Percentiles rank a stretch among this genome's conserved stretches.
Evolutionary conservation across 2,888 invertebrate species (phyloP).

Genomic region (Nomada ferruginata): DNA sequence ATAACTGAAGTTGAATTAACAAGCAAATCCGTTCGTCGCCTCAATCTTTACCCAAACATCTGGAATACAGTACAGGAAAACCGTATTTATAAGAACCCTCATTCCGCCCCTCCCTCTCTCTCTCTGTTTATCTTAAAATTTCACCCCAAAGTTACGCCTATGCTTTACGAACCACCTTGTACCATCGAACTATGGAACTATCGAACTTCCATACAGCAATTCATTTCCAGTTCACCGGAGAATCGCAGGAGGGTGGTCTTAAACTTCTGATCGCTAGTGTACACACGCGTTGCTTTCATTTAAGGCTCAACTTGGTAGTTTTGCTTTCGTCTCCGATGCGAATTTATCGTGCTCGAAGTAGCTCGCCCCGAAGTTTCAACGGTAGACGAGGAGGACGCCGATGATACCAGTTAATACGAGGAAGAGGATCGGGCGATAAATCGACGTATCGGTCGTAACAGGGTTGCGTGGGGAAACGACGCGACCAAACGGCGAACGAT

Average conservation of each 20-base stretch:
- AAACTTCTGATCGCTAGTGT: constrained; percentile 17
- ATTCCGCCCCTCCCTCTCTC: too few species aligned
- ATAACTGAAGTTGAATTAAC: background rate
- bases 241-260: background rate
- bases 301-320: constrained; percentile 56
- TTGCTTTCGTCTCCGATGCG: constrained; percentile 49
- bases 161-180: background rate
- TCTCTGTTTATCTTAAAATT: background rate
- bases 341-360: constrained; percentile 68
- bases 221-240: constrained; percentile 13
- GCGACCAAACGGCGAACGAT: background rate
- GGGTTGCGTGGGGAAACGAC: constrained; percentile 31
- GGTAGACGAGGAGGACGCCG: too few species aligned
- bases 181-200: background rate
- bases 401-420: background rate
- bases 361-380: constrained; percentile 65
- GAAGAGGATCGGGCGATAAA: constrained; percentile 29
- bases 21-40: too few species aligned
- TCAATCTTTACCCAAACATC: too few species aligned
- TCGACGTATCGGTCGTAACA: constrained; percentile 41
- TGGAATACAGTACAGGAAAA: too few species aligned
- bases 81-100: too few species aligned
- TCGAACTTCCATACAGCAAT: background rate
- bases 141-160: background rate
- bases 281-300: constrained; percentile 61